Percentiles rank a stretch among this genome's conserved stretches.
These are phyloP conservation scores for Parnassius smintheus DNA, from an alignment of 2,888 invertebrate genomes.

Conservation along the genomic window DNA sequence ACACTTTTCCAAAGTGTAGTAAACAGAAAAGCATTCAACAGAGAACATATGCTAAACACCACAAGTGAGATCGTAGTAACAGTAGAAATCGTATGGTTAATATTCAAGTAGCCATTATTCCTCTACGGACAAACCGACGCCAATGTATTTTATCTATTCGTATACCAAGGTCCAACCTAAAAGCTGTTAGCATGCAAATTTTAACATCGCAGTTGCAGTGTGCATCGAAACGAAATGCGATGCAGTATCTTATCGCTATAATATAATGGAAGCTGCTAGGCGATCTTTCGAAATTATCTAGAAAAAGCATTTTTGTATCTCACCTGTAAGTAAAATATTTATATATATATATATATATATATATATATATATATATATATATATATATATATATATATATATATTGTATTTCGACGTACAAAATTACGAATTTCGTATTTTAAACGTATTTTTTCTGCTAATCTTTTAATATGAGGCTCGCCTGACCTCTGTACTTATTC, in stretches of 20 bases:
- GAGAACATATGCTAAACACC: conserved; percentile 24
- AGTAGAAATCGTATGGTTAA: conserved; percentile 29
- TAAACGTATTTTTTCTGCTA: no score
- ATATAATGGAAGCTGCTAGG: background rate
- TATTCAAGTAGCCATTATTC: conserved; percentile 28
- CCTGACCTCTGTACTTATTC: no score
- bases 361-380: no score
- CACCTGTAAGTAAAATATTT: no score
- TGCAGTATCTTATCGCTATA: conserved; percentile 15
- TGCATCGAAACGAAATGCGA: conserved; percentile 29
- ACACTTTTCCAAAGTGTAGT: conserved; percentile 9
- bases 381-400: no score
- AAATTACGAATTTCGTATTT: no score
- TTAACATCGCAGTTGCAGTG: conserved; percentile 28
- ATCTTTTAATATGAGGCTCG: no score
- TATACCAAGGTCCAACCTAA: conserved; percentile 27
- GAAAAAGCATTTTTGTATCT: no score
- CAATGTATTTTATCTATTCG: conserved; percentile 27
- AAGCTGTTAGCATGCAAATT: conserved; percentile 38
- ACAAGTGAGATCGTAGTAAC: conserved; percentile 25
- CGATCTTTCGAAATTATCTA: background rate
- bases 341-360: no score
- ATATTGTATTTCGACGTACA: no score
- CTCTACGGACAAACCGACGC: conserved; percentile 3
- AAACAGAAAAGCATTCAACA: conserved; percentile 15